Evolutionary conservation across 1,140 invertebrate genomes (phyloP), one percentile per base, ranked within the genome.

Genomic region (Metaphire vulgaris): DNA sequence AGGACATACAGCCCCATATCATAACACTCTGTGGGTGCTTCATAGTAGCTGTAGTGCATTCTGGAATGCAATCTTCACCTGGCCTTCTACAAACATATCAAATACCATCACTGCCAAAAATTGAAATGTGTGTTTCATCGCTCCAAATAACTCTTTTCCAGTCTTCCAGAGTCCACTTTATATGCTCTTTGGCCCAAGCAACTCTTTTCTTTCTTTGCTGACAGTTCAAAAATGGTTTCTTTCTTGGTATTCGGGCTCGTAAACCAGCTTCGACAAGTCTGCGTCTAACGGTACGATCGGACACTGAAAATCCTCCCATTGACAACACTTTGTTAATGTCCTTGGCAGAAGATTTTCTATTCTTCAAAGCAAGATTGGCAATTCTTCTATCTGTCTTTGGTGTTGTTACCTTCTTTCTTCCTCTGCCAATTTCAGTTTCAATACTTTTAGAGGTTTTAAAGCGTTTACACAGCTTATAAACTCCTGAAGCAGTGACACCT

Each of bases 61-160:
- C 56, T 65, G 56, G 56, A 65, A 65, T 15, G 56, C 56, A 65
- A 15, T 65, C 56, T 26, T 65, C 56, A 65, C 56, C 56, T 26
- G 14, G 56, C 26, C 56, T 65, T 14, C 56, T 14, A 65, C 56
- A 65, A 65, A 65, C 56, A 65, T 65, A 65, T 15, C 56, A 65
- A 14, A 65, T 65, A 65, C 56, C 14, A 65, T 65, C 56, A 14
- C 56, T 65, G 14, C 26, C 56, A 15, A 65, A 65, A 65, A 26
- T 65, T 65, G 56, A 65, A 15, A 65, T 65, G 56, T 26, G 56
- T 65, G 56, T 65, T 65, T 65, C 56, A 65, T 65, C 56, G 26
- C 56, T 65, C 26, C 56, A 65, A 14, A 65, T 15, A 14, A 65
- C 56, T 15, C 26, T 65, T 26, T 65, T 14, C 56, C 56, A 65